These are phyloP conservation scores for Squalus acanthias DNA, from an alignment of 2,797 vertebrate species.

Conservation along the genomic window DNA sequence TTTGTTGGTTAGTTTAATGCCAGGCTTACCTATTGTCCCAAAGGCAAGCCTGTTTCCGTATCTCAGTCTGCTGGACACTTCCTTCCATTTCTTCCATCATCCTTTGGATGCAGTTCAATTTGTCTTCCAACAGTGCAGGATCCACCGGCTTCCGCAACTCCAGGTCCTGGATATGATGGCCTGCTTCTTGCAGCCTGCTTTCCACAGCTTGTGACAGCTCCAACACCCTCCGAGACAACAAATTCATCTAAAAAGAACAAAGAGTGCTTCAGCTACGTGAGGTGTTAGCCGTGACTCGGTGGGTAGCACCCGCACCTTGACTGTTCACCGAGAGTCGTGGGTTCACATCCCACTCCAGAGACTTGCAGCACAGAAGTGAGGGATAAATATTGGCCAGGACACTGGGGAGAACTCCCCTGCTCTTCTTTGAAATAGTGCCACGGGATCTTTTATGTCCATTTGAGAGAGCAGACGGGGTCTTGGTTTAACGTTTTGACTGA, in stretches of 20 bases:
- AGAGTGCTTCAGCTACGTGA: neutral
- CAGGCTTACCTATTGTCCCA: neutral
- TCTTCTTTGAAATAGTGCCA: too few species aligned
- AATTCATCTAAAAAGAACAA: neutral
- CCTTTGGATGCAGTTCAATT: neutral
- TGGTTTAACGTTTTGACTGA: too few species aligned
- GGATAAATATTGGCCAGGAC: too few species aligned
- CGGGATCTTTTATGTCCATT: too few species aligned
- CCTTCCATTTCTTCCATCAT: conserved; percentile 5
- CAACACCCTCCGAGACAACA: neutral
- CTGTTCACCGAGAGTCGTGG: neutral
- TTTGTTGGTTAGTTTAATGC: neutral
- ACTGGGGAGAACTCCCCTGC: too few species aligned
- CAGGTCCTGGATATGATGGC: neutral
- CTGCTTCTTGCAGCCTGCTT: neutral
- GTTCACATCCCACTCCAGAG: neutral
- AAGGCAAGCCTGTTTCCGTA: neutral
- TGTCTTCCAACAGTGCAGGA: neutral
- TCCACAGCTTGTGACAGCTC: neutral
- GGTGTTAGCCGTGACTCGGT: neutral
- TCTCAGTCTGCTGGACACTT: neutral
- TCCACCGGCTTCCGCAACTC: neutral
- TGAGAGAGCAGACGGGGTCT: too few species aligned
- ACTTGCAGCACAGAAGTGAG: neutral
- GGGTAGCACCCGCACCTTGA: neutral